These are phyloP conservation scores for Austrolebias charrua DNA, from an alignment of 2,797 vertebrate species.

Conservation along the genomic window DNA sequence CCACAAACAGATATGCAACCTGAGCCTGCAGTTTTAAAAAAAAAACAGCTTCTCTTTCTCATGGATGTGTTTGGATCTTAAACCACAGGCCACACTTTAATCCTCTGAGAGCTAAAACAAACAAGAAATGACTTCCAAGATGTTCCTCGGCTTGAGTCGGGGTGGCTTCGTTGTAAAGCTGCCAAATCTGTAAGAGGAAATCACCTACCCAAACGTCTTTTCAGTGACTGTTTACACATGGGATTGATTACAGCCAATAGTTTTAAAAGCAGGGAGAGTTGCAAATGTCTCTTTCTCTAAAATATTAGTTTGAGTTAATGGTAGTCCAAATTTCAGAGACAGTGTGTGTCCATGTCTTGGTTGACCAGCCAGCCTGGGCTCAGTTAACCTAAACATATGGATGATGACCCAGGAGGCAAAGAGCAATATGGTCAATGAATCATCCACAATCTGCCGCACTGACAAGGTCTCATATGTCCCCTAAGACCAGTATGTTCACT, in stretches of 20 bases:
- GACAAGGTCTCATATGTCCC: conserved; percentile 47
- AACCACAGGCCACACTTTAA: conserved; percentile 45
- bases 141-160: conserved; percentile 43
- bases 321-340: conserved; percentile 23
- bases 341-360: conserved; percentile 42
- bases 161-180: conserved; percentile 44
- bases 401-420: conserved; percentile 59
- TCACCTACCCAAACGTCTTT: conserved; percentile 32
- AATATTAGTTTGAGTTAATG: conserved; percentile 36
- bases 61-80: conserved; percentile 51
- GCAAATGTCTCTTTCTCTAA: conserved; percentile 28
- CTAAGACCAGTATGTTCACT: conserved; percentile 31
- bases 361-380: conserved; percentile 39
- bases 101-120: conserved; percentile 60
- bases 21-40: conserved; percentile 58
- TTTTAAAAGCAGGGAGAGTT: conserved; percentile 36
- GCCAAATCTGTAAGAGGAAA: conserved; percentile 45
- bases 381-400: conserved; percentile 69
- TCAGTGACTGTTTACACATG: conserved; percentile 44
- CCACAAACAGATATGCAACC: conserved; percentile 65
- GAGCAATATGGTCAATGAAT: conserved; percentile 57
- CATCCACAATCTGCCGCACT: conserved; percentile 66
- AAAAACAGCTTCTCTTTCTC: conserved; percentile 50
- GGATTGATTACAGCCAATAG: neutral
- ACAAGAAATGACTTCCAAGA: conserved; percentile 55